Evolutionary conservation across 2,113 vertebrate genomes (phyloP), one percentile per base, ranked within the genome.

Genomic region (Ctenodactylus gundi): DNA sequence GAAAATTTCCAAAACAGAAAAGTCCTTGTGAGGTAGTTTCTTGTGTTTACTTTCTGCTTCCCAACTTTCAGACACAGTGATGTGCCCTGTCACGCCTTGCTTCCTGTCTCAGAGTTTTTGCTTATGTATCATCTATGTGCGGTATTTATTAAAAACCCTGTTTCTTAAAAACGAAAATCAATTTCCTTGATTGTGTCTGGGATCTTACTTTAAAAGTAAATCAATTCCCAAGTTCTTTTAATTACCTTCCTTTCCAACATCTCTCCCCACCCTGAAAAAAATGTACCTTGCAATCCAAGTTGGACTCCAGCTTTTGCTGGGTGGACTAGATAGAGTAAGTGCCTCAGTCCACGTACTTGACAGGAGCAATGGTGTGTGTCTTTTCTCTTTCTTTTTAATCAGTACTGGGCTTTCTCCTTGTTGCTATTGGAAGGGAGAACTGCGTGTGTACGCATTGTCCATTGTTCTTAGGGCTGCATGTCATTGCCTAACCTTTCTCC

Each of bases 141-240:
- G n/a, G 10, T 41, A 17, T 73, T 93, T 62, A 49, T 83, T 78
- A 94, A 91, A 87, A 93, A 58, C 5, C 29, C 18, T 44, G 0
- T 84, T 93, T 93, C 96, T 84, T 72, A 80, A 76, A 93, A 94
- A 81, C 39, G 64, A 90, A 85, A 78, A 58, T 90, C 5, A 57
- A 23, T 86, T 84, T 91, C 10, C 21, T 95, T 82, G 60, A 73
- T 15, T 55, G 20, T 62, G 20, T 65, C 36, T 60, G n/a, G 44
- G 10, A 64, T 90, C 58, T 60, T 88, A 75, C 72, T 95, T 96
- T 77, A 55, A 72, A 93, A 92, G 57, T 8, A 77, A 77, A 53
- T 65, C 13, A 49, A 25, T 93, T 78, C 62, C 58, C 34, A 57
- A 18, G 12, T 93, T 89, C 80, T 78, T 94, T 89, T 46, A 49